Evolutionary conservation across 1,140 invertebrate genomes (phyloP).

Genomic region (Macrotrachela quadricornifera): DNA sequence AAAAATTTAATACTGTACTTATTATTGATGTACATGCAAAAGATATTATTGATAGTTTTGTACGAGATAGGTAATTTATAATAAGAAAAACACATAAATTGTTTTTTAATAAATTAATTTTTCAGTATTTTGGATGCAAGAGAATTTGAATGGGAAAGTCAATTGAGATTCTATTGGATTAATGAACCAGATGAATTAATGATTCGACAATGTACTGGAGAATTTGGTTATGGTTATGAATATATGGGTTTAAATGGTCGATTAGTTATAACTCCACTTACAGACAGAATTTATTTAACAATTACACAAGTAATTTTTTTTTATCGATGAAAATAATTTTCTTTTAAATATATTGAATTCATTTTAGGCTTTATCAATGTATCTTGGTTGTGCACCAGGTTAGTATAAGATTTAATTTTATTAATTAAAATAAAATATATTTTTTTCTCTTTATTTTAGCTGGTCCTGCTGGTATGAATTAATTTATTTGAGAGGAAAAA

Average conservation of each 20-base stretch:
- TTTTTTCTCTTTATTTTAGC: conserved; percentile 24
- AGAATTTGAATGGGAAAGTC: conserved; percentile 77
- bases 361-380: conserved; percentile 77
- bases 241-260: conserved; percentile 76
- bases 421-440: neutral
- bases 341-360: too few species aligned
- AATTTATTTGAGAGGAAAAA: neutral
- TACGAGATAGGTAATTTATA: conserved; percentile 40
- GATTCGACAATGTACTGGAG: conserved; percentile 58
- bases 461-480: conserved; percentile 19
- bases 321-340: too few species aligned
- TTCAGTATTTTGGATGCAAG: conserved; percentile 49
- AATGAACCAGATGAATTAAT: conserved; percentile 54
- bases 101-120: conserved; percentile 5
- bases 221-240: conserved; percentile 78
- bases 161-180: conserved; percentile 69
- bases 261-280: conserved; percentile 67
- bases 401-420: neutral
- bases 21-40: conserved; percentile 70
- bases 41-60: conserved; percentile 65
- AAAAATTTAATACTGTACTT: conserved; percentile 62
- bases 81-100: neutral
- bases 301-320: conserved; percentile 61
- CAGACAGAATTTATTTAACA: conserved; percentile 69
- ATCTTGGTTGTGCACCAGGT: conserved; percentile 60